Conservation (phyloP, 2,113 vertebrate species). For the Mus pahari region DNA sequence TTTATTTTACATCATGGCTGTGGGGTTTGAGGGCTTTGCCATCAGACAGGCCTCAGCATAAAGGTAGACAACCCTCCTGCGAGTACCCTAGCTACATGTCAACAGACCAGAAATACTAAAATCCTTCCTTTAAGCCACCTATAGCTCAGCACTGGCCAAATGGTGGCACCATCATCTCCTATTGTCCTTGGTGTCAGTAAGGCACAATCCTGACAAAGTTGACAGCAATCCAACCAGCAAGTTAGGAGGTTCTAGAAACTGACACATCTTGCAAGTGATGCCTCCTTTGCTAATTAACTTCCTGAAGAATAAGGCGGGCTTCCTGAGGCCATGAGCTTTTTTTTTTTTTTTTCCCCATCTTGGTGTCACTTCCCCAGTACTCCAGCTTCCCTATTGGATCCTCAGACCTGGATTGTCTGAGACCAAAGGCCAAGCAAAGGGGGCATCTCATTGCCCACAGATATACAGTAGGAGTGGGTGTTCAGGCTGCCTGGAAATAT, state of each 20-base stretch:
- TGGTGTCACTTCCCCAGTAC: neutral
- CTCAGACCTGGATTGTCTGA: no score
- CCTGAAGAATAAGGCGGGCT: neutral
- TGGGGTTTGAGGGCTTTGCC: neutral
- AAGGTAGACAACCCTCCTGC: neutral
- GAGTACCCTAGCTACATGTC: neutral
- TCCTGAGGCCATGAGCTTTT: neutral
- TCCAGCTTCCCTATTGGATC: neutral
- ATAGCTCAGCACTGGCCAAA: neutral
- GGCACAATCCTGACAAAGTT: neutral
- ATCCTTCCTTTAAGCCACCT: neutral
- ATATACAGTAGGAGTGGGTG: neutral
- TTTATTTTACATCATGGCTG: neutral
- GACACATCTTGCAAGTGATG: neutral
- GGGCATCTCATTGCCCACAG: fast-evolving
- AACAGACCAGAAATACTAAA: neutral
- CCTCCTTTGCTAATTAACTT: neutral
- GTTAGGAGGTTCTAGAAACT: neutral
- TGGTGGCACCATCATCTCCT: neutral
- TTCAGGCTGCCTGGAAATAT: neutral
- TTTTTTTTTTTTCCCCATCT: neutral
- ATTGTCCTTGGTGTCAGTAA: neutral
- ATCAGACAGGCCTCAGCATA: neutral
- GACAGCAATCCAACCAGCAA: neutral
- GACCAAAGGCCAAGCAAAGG: neutral